A percentile compares a stretch with the other conserved stretches of the same genome.
These are phyloP conservation scores for Drosophila meridiana DNA, from an alignment of 2,888 invertebrate species.

Conservation along the genomic window DNA sequence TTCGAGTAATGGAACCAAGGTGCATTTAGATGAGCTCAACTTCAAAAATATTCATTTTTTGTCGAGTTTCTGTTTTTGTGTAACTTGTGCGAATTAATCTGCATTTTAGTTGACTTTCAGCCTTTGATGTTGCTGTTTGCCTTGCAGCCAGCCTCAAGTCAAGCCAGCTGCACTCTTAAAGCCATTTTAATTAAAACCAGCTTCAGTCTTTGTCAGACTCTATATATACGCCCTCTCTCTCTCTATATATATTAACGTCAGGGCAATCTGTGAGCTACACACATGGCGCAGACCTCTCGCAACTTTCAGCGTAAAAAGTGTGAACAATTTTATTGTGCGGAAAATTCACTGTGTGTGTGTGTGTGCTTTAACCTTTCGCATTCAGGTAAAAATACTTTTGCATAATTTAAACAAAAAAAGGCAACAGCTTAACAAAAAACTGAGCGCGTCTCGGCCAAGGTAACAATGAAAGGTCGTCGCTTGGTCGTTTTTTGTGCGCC, in stretches of 20 bases:
- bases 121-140: slow-evolving; percentile 20
- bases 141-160: slow-evolving; percentile 18
- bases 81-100: not conserved
- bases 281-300: slow-evolving; percentile 16
- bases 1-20: not conserved
- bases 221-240: not conserved
- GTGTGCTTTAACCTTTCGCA: slow-evolving; percentile 35
- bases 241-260: slow-evolving; percentile 5
- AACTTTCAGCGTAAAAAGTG: slow-evolving; percentile 60
- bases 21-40: not conserved
- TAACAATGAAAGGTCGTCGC: slow-evolving; percentile 42
- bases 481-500: slow-evolving; percentile 17
- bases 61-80: not conserved
- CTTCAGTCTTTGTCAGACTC: slow-evolving; percentile 2
- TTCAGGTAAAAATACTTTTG: slow-evolving; percentile 51
- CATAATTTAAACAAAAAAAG: slow-evolving; percentile 58
- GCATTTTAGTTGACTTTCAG: not conserved
- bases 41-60: not conserved
- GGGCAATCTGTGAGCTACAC: not conserved
- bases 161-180: slow-evolving; percentile 38
- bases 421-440: slow-evolving; percentile 1
- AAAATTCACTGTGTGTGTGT: slow-evolving; percentile 55
- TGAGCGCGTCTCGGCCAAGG: slow-evolving; percentile 42
- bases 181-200: slow-evolving; percentile 26
- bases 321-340: slow-evolving; percentile 75